Conservation (phyloP, 2,113 vertebrate species). For the Petrocephalus microphthalmus region DNA sequence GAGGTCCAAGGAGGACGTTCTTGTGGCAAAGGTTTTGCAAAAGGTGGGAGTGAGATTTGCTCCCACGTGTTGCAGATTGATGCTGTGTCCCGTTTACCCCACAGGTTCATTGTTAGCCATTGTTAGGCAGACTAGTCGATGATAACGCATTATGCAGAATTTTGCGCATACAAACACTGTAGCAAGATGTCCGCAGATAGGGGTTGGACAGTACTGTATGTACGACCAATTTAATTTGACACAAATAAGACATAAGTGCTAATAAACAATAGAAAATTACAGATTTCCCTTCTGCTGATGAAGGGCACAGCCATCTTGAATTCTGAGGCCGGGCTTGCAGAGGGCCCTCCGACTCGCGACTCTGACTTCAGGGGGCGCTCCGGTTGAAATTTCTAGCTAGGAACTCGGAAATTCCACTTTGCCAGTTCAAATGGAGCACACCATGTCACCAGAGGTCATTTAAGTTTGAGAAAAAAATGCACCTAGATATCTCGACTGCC, state of each 20-base stretch:
- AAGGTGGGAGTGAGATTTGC: background rate
- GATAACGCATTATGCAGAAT: background rate
- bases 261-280: background rate
- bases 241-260: background rate
- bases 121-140: background rate
- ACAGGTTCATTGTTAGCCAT: background rate
- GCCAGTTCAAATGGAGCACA: no score
- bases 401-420: no score
- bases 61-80: background rate
- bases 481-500: background rate
- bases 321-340: background rate
- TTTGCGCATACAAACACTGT: background rate
- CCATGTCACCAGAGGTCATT: background rate
- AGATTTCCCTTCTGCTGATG: background rate
- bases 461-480: background rate
- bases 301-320: background rate
- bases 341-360: background rate
- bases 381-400: no score
- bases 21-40: conserved; percentile 8
- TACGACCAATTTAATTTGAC: background rate
- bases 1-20: conserved; percentile 12
- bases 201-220: background rate
- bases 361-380: no score
- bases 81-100: background rate
- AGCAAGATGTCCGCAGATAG: background rate